Percentiles rank a stretch among this genome's conserved stretches.
Evolutionary conservation across 2,888 invertebrate species (phyloP).

Genomic region (Drosophila fulvimacula): DNA sequence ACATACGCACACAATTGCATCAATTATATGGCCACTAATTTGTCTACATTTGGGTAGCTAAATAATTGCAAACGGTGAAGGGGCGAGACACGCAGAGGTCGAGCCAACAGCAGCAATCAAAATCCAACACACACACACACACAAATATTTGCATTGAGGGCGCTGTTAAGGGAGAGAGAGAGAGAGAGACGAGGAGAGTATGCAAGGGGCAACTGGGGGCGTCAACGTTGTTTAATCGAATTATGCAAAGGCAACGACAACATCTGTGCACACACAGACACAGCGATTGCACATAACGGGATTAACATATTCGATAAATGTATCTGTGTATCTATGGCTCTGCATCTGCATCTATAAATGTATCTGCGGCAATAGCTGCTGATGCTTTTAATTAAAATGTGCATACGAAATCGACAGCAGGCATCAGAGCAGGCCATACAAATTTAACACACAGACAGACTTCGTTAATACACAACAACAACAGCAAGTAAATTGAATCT

Average conservation of each 20-base stretch:
- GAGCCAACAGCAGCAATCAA: constrained; percentile 58
- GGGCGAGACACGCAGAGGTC: neutral
- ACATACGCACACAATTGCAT: constrained; percentile 51
- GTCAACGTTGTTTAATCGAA: constrained; percentile 68
- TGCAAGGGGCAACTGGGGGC: constrained; percentile 8
- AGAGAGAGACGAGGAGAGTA: neutral
- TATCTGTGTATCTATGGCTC: constrained; percentile 33
- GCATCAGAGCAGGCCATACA: constrained; percentile 48
- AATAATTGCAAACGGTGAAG: constrained; percentile 56
- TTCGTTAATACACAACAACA: neutral
- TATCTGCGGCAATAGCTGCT: constrained; percentile 11
- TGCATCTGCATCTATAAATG: constrained; percentile 18
- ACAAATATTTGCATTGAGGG: constrained; percentile 65
- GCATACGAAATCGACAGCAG: constrained; percentile 55
- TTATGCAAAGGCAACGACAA: constrained; percentile 60
- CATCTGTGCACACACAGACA: neutral
- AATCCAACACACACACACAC: constrained; percentile 50
- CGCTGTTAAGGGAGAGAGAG: constrained; percentile 16
- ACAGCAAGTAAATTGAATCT: constrained; percentile 53
- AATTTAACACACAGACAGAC: constrained; percentile 33
- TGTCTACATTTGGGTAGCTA: constrained; percentile 68
- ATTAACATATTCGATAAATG: constrained; percentile 73
- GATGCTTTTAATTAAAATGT: constrained; percentile 70
- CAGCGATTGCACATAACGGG: constrained; percentile 53
- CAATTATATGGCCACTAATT: constrained; percentile 74